Percentiles rank a stretch among this genome's conserved stretches.
Evolutionary conservation across 1,140 invertebrate genomes (phyloP).

Genomic region (Cydia splendana): DNA sequence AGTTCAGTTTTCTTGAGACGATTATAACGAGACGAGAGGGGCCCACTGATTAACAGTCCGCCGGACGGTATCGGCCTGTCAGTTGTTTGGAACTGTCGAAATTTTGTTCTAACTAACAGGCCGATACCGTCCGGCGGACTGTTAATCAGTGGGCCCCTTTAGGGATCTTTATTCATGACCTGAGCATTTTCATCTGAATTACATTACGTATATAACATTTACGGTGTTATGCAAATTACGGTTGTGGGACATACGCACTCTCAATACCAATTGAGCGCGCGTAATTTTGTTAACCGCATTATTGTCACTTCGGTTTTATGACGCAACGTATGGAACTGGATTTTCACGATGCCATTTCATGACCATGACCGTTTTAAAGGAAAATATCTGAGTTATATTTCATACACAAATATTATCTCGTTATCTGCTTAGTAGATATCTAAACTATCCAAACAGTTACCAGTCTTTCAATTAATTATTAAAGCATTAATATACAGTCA

Average conservation of each 20-base stretch:
- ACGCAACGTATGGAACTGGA: background rate
- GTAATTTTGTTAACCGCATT: conserved; percentile 1
- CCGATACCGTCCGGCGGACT: no score
- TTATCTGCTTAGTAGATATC: no score
- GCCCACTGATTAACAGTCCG: no score
- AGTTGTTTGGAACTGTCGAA: no score
- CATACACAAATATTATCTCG: background rate
- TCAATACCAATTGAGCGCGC: conserved; percentile 8
- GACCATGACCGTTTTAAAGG: conserved; percentile 8
- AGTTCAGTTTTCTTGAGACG: no score
- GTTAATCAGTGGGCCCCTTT: no score
- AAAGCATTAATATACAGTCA: no score
- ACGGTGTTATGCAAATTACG: background rate
- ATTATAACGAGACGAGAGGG: no score
- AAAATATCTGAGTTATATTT: background rate
- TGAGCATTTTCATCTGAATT: background rate
- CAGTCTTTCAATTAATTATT: no score
- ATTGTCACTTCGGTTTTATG: conserved; percentile 12
- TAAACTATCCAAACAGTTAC: no score
- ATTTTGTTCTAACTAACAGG: no score
- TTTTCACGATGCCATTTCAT: background rate
- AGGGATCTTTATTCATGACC: background rate
- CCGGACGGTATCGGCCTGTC: no score
- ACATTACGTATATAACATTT: background rate
- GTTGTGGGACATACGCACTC: background rate